phyloP scores from a whole-genome alignment of 2,113 vertebrate species.

The Sinocyclocheilus grahami region DNA sequence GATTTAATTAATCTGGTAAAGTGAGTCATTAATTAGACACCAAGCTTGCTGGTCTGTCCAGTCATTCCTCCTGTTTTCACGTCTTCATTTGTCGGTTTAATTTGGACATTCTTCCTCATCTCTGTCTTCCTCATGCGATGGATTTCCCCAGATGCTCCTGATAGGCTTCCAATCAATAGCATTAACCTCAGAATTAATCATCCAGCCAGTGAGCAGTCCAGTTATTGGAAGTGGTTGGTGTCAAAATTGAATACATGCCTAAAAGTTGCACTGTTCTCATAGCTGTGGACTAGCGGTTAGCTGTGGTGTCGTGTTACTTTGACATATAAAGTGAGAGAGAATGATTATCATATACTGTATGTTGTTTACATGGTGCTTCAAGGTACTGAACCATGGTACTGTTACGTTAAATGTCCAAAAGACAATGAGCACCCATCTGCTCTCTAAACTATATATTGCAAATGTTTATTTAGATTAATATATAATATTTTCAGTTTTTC shows the following conservation, averaged over 20 bases:
- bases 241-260: background rate
- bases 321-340: too few relatives aligned
- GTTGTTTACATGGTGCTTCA: too few relatives aligned
- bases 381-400: too few relatives aligned
- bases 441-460: too few relatives aligned
- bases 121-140: slow-evolving; percentile 19
- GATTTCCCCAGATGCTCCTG: slow-evolving; percentile 51
- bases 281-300: background rate
- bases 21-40: slow-evolving; percentile 36
- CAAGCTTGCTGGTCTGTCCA: slow-evolving; percentile 5
- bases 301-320: background rate
- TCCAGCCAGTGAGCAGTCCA: slow-evolving; percentile 31
- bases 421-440: background rate
- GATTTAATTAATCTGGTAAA: slow-evolving; percentile 47
- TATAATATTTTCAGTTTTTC: too few relatives aligned
- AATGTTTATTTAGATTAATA: too few relatives aligned
- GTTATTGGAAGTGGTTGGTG: slow-evolving; percentile 27
- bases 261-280: background rate
- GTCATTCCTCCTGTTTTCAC: slow-evolving; percentile 2
- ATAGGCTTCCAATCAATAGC: slow-evolving; percentile 50
- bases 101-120: slow-evolving; percentile 41
- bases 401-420: background rate
- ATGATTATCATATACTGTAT: background rate
- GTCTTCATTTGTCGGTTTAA: slow-evolving; percentile 52
- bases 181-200: slow-evolving; percentile 53